Evolutionary conservation across 2,113 vertebrate species (phyloP).

Genomic region (Ptilorrhoa leucosticta): DNA sequence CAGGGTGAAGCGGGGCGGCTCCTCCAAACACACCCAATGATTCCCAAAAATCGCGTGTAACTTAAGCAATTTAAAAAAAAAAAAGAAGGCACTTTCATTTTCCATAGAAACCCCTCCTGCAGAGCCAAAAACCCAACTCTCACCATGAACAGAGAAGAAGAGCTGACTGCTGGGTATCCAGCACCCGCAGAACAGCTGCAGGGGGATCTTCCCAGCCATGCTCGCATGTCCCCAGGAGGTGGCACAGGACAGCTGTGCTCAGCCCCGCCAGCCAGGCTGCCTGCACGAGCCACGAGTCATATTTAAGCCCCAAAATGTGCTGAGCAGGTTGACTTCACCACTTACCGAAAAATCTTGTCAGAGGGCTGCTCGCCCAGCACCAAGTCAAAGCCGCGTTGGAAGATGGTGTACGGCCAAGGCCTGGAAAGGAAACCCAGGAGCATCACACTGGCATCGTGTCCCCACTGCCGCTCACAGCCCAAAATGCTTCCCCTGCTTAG

Average conservation of each 20-base stretch:
- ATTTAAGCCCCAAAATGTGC: background rate
- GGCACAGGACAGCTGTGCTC: background rate
- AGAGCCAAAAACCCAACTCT: background rate
- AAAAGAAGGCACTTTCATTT: background rate
- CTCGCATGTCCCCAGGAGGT: background rate
- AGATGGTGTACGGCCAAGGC: slow-evolving; percentile 98
- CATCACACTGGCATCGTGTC: background rate
- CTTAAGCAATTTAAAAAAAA: background rate
- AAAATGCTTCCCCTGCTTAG: background rate
- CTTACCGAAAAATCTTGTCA: slow-evolving; percentile 98
- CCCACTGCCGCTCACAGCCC: no score
- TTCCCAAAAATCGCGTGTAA: background rate
- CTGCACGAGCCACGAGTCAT: accelerated
- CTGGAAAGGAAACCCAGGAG: slow-evolving; percentile 66
- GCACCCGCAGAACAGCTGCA: background rate
- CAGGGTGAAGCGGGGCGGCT: background rate
- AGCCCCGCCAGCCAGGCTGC: background rate
- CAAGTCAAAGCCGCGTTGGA: slow-evolving; percentile 97
- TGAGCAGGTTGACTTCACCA: background rate
- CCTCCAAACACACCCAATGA: background rate
- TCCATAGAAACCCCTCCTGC: background rate
- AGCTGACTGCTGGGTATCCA: background rate
- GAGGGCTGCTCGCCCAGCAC: slow-evolving; percentile 98
- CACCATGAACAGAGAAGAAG: background rate
- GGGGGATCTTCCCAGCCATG: background rate